A percentile compares a stretch with the other conserved stretches of the same genome.
Evolutionary conservation across 2,797 vertebrate species (phyloP).

Genomic region (Adrianichthys oophorus): DNA sequence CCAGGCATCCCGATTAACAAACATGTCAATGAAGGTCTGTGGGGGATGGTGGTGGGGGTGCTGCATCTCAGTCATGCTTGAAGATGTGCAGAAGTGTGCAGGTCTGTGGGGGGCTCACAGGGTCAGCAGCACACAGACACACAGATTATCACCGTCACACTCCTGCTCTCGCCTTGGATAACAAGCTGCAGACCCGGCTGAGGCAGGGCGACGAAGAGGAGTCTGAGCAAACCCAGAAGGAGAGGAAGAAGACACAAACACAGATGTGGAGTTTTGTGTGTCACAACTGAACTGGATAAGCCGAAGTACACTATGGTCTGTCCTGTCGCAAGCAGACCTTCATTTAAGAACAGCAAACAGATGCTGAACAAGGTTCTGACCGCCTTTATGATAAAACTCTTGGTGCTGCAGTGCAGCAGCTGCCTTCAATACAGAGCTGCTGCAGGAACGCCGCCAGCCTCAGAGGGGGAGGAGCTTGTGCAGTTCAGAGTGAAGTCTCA

Average conservation of each 20-base stretch:
- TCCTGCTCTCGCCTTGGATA: constrained; percentile 63
- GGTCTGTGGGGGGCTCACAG: constrained; percentile 74
- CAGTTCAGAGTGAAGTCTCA: too few relatives aligned
- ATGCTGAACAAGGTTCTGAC: too few relatives aligned
- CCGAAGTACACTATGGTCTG: constrained; percentile 25
- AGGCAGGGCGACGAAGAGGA: constrained; percentile 7
- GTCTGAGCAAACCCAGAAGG: not conserved
- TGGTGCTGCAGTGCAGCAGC: too few relatives aligned
- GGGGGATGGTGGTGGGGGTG: constrained; percentile 14
- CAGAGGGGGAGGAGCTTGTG: too few relatives aligned
- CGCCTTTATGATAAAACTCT: too few relatives aligned
- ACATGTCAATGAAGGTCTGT: too few relatives aligned
- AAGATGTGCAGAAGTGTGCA: constrained; percentile 33
- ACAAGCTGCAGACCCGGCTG: constrained; percentile 65
- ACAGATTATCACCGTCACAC: constrained; percentile 80
- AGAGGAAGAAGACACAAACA: constrained; percentile 23
- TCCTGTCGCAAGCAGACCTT: constrained; percentile 17
- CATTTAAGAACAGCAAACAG: constrained; percentile 35
- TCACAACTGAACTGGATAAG: constrained; percentile 15
- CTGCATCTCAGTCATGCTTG: constrained; percentile 8
- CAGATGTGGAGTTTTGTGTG: constrained; percentile 3
- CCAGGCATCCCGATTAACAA: too few relatives aligned
- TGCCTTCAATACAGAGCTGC: too few relatives aligned
- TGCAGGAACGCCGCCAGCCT: too few relatives aligned
- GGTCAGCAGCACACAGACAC: constrained; percentile 80